Evolutionary conservation across 2,888 invertebrate genomes (phyloP), one percentile per base, ranked within the genome.

Genomic region (Drosophila subsilvestris): DNA sequence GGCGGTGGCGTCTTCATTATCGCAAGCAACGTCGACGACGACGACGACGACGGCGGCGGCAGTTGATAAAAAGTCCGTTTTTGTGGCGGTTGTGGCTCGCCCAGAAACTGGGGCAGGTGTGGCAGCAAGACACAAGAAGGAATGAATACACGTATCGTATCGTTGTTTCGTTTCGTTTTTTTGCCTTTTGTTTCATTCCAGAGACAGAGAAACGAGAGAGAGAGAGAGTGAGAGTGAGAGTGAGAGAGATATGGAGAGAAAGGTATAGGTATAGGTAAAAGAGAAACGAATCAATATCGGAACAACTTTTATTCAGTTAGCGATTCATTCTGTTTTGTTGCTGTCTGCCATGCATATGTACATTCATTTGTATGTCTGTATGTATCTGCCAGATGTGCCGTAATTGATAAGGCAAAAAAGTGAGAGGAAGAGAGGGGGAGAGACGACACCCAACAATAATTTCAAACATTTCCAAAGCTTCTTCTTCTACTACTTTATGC

Each of bases 1-100:
- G 86, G 77, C 77, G 85, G 76, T 90, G 90, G 90, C 90, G 90
- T 90, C 90, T 90, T 89, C 76, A 89, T 90, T 90, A 90, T 89
- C 90, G 80, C 74, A 56, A 48, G 37, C 37, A 37, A n/a, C 37
- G 37, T 37, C 54, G 77, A 48, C 65, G 78, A 60, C 70, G 77
- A 48, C 65, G 78, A 57, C 74, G 70, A 37, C 76, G 78, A 45
- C 72, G 67, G 49, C 74, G 74, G 62, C 74, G 74, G 61, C 43
- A 44, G 61, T 78, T 83, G 81, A 84, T 83, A 84, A 84, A 60
- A 75, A 69, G 74, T 66, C 71, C 72, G 59, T 71, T 71, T 27
- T n/a, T 37, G 37, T 37, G 37, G 37, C 54, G 65, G 65, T 65
- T 57, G 57, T 71, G 78, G 68, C 71, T 68, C 58, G 79, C 63